Conservation (phyloP, 2,888 invertebrate species). For the Thymelicus acteon region DNA sequence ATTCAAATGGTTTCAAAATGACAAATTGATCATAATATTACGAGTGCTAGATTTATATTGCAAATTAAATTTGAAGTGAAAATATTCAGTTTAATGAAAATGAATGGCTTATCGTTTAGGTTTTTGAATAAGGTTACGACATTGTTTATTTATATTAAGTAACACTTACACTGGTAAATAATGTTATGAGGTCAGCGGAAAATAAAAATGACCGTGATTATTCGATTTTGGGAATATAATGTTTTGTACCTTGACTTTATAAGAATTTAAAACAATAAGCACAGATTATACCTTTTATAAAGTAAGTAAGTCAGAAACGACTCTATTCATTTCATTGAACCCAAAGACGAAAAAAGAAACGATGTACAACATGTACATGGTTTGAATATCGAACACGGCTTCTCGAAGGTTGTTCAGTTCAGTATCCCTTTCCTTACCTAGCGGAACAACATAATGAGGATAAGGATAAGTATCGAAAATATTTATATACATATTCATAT, state of each 20-base stretch:
- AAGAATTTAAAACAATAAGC: conserved; percentile 2
- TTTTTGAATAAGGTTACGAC: neutral
- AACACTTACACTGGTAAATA: neutral
- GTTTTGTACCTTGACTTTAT: neutral
- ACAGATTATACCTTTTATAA: neutral
- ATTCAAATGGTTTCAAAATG: conserved; percentile 59
- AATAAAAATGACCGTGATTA: neutral
- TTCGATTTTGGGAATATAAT: neutral
- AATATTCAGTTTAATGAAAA: conserved; percentile 43
- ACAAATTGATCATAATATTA: conserved; percentile 58
- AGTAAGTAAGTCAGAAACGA: neutral
- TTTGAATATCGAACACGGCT: conserved; percentile 18
- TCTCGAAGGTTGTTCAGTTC: conserved; percentile 23
- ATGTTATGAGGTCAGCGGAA: neutral
- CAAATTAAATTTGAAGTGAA: conserved; percentile 48
- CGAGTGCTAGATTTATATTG: conserved; percentile 54
- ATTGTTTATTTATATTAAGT: neutral
- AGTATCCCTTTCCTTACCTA: conserved; percentile 17
- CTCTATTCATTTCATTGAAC: conserved; percentile 2
- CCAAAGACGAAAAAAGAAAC: neutral
- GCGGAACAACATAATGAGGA: conserved; percentile 50
- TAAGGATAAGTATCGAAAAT: conserved; percentile 75
- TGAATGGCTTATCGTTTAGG: conserved; percentile 21
- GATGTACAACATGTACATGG: neutral
- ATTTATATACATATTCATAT: conserved; percentile 84